Base-by-base conservation (phyloP, 2,113 vertebrate species). In the Chauna torquata region DNA sequence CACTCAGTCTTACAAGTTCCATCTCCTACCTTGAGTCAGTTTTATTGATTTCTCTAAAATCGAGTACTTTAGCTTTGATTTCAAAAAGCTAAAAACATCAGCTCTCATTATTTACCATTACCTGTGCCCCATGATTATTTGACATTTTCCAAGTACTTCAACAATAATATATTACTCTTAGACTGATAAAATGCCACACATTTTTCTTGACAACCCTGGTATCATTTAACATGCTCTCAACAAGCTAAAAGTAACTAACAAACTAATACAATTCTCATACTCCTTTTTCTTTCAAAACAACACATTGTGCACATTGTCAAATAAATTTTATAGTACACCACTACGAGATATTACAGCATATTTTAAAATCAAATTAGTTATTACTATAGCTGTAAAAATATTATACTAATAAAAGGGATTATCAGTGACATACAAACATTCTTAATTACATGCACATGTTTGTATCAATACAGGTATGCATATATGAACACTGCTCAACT, bases 381-480 rank as follows among this genome's bases (percentile, higher is more conserved):
- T 69, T 27, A 44, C 19, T 47, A 40, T 0, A 68, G 42, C 47
- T 57, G 17, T 4, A 64, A 11, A 68, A 75, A 62, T 13, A 32
- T 32, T 50, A 79, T 0, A 32, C 12, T 12, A 57, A 59, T 24
- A 49, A 58, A 77, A 77, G 62, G 45, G 34, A 40, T 58, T 83
- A 30, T 16, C 30, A 22, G 57, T 2, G 22, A 59, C 52, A 34
- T 13, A 44, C 16, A 11, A 16, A 23, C 0, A 25, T 24, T 72
- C 16, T 83, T 34, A 24, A 44, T 18, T 24, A 61, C 0, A 32
- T 2, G 28, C n/a, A 12, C 11, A 42, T 15, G 30, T 96, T 70
- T 17, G 9, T 7, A 45, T 11, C 40, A 52, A 5, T 36, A 10
- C 18, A 36, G 13, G 28, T 32, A 9, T 0, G 30, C 0, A 2